Base-by-base conservation (phyloP, 2,113 vertebrate species). In the Macrotus californicus region DNA sequence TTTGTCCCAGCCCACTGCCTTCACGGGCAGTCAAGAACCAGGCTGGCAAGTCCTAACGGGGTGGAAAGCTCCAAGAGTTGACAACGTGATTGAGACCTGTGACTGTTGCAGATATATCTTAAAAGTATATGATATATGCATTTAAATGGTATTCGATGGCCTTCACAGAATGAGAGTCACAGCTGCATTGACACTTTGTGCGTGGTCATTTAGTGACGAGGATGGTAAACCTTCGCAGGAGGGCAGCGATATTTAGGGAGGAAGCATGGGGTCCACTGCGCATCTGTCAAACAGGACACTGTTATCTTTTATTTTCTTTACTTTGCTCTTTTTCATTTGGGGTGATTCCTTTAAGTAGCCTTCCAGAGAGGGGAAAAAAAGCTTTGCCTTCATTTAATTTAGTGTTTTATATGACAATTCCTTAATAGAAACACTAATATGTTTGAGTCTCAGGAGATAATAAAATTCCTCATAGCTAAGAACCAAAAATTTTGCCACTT, bases 321-420 rank as follows among this genome's bases (percentile, higher is more conserved):
- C 9, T 46, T 93, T 89, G 18, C 6, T 64, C 24, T 31, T 70
- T 94, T 87, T 11, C 81, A 82, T 79, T 43, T 72, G 92, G 21
- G 13, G 0, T 7, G 43, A 86, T 67, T 93, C 7, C 5, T 73
- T 59, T 95, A 76, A 89, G 22, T 46, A 85, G 39, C 10, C 77
- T 76, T 91, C 64, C 21, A 91, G 69, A 67, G 18, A 11, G 2
- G 4, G 12, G 1, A 6, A 6, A 13, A 50, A 59, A 67, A 13
- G 14, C 2, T 64, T 43, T 61, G 67, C 22, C 64, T 10, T 83
- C 1, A 34, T 70, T 93, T 92, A 52, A 54, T n/a, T 83, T 66
- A 80, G 41, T 83, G 50, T 96, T 93, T 95, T 73, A 95, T 76
- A 39, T 91, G 69, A 66, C 29, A 73, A 4, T 56, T 91, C 8